Base-by-base conservation (phyloP, 2,797 vertebrate species). In the Siniperca undulata region DNA sequence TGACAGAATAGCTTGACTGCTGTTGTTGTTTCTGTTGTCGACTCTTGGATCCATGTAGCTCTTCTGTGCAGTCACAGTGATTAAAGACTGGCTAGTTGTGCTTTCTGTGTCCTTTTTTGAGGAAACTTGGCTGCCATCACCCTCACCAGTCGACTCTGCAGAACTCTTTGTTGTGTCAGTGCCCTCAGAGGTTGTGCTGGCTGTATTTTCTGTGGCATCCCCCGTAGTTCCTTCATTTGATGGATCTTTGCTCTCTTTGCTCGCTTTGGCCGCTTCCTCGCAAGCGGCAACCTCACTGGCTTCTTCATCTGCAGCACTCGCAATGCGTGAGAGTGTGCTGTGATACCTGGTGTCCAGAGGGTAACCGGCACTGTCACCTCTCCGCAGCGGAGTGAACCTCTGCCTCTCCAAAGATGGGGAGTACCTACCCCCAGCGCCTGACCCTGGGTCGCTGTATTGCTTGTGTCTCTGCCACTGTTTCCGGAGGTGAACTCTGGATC, bases 401-500 rank as follows among this genome's bases (percentile, higher is more conserved):
- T 96, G 96, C 64, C 95, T 90, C 94, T 96, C 92, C 93, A 97
- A 67, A 86, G 92, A 90, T 58, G 95, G 44, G 27, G 92, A 75
- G 81, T 95, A 96, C 70, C 95, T 88, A 0, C 94, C 94, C 20
- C 89, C 92, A 0, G 91, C 58, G 75, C 94, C 20, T 44, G 96
- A 96, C 0, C 98, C 97, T 0, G 98, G 98, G 87, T 99, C 98
- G 3, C 98, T 99, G 96, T 98, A 97, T 93, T 99, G 98, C 92
- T 98, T 97, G 74, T 97, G 93, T 11, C 97, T 95, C 91, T 99
- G 98, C 98, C 98, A 99, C 88, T 99, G 98, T 89, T 98, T 98
- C 34, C 98, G 97, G 2, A 97, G 94, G 82, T 99, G 98, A 2
- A 96, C 93, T 14, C 97, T 96, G 78, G 98, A 98, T 20, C 98